Evolutionary conservation across 2,113 vertebrate genomes (phyloP).

Genomic region (Atrichornis clamosus): DNA sequence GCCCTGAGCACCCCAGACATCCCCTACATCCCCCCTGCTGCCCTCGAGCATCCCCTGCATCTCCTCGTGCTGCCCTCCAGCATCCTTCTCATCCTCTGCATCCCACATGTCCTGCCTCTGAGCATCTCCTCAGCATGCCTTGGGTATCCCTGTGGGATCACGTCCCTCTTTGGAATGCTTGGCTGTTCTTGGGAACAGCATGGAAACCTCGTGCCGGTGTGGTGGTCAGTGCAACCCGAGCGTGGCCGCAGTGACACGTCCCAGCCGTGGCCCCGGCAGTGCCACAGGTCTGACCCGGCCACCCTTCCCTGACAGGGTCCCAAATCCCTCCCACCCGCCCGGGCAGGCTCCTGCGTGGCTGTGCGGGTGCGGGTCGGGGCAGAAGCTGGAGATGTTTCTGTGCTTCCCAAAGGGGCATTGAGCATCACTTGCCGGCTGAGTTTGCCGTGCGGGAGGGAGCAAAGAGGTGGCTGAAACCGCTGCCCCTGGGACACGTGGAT

Average conservation of each 20-base stretch:
- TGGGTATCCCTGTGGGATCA: background rate
- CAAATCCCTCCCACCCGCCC: background rate
- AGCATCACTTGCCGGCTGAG: background rate
- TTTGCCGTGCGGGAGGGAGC: background rate
- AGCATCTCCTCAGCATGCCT: background rate
- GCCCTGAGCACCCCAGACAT: background rate
- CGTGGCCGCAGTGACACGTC: fast-evolving
- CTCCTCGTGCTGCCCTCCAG: background rate
- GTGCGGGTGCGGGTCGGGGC: fast-evolving
- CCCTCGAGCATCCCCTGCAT: background rate
- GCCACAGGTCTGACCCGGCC: background rate
- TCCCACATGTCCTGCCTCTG: background rate
- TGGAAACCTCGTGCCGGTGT: fast-evolving
- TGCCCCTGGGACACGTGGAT: background rate
- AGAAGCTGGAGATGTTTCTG: background rate
- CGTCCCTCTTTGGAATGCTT: background rate
- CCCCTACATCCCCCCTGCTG: background rate
- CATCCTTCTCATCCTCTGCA: background rate
- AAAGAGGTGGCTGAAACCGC: background rate
- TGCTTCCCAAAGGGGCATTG: background rate
- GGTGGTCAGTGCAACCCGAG: background rate
- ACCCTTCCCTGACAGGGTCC: too few relatives aligned
- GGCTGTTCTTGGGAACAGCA: background rate
- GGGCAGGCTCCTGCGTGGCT: background rate
- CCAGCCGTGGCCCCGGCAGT: background rate